Evolutionary conservation across 2,888 invertebrate species (phyloP), one percentile per base, ranked within the genome.

Genomic region (Eremobia ochroleuca): DNA sequence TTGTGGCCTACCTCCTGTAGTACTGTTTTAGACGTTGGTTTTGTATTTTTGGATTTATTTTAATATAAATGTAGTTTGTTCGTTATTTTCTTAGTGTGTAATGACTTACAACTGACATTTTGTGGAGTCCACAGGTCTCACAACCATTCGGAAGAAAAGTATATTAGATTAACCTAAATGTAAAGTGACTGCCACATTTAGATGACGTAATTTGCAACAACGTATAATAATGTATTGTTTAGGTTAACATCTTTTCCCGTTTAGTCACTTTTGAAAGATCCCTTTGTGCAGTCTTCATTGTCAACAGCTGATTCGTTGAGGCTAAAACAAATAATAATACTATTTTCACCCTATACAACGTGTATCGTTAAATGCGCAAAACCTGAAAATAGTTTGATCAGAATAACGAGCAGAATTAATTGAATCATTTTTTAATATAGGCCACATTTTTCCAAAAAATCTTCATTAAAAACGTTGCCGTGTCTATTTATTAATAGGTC

Each of bases 11-110:
- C 67, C 52, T 65, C 25, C 52, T 52, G 64, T 70, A 34, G 49
- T 64, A 43, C 28, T 31, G 18, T 66, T 81, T 73, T 68, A 65
- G 68, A 68, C 18, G 25, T 65, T n/a, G 6, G n/a, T 37, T 59
- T 13, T 28, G 43, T 84, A 75, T 84, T 75, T 79, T 79, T 70
- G 31, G 59, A 28, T 25, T 3, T 43, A 6, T 6, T 55, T 46
- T 66, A 34, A 37, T 40, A 58, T n/a, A n/a, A n/a, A n/a, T n/a
- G n/a, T n/a, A n/a, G n/a, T n/a, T n/a, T n/a, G 1, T 15, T 13
- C 4, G 4, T 55, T 9, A 15, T 49, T 79, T 43, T 46, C 13
- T 34, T 58, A 31, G 8, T 13, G 28, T 52, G n/a, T 59, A 34
- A 5, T 66, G 49, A 59, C n/a, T 46, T 40, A 31, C 13, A 43